Evolutionary conservation across 2,888 invertebrate species (phyloP), one percentile per base, ranked within the genome.

Genomic region (Barypeithes pellucidus): DNA sequence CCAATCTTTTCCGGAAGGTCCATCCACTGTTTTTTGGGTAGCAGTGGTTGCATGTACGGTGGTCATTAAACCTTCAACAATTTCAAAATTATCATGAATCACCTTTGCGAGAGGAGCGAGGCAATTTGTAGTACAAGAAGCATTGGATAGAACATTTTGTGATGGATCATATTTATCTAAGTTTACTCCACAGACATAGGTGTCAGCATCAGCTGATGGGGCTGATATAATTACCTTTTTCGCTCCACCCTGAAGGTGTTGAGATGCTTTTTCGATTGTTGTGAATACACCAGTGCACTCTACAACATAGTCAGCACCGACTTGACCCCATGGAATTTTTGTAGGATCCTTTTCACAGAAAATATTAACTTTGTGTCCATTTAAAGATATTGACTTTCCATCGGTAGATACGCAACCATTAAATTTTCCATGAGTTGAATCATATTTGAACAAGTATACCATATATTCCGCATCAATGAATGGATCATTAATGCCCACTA

Each of bases 371-470:
- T 93, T 93, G 82, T 94, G 90, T 78, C 93, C 96, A 83, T 96
- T 93, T 41, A 99, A 94, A 73, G 96, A 88, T 62, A 99, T 89
- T 81, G 88, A 86, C 39, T 93, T 94, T 82, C 90, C 95, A 77
- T 94, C 92, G 67, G 91, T 90, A 61, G 89, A 89, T 72, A 99
- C 94, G 76, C 93, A 92, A 62, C 97, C 97, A 87, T 96, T 82
- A 92, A 95, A 99, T 84, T 92, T 91, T 68, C 99, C 99, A 85
- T 99, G 99, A 73, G 98, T 98, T 14, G 98, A 97, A 87, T 99
- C 99, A 86, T 95, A 97, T 86, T 97, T 95, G 90, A 99, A 95
- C 89, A 99, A 92, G 90, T 99, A 99, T 41, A 97, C 98, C 98
- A 99, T 98, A 89, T 99, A 98, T 83, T 97, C 95, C 72, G 98